phyloP scores from a whole-genome alignment of 2,888 invertebrate species.

The Perizoma flavofasciatum region DNA sequence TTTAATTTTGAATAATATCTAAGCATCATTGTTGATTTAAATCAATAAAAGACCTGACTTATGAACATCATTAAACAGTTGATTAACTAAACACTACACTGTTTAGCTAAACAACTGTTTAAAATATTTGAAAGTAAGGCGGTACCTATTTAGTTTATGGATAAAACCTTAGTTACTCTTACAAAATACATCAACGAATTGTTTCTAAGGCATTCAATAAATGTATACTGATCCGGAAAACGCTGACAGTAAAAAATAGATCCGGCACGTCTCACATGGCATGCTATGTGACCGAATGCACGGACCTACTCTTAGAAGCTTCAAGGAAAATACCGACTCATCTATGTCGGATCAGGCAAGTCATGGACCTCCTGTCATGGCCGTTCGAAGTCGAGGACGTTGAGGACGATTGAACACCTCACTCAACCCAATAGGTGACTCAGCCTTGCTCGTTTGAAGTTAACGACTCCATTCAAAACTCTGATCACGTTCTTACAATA shows the following conservation, averaged over 20 bases:
- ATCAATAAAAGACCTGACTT: no score
- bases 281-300: slow-evolving; percentile 34
- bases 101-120: no score
- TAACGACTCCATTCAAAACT: slow-evolving; percentile 46
- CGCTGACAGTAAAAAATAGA: slow-evolving; percentile 25
- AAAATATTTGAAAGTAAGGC: no score
- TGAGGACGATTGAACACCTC: slow-evolving; percentile 43
- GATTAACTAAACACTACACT: no score
- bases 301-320: slow-evolving; percentile 17
- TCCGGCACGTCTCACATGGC: slow-evolving; percentile 18
- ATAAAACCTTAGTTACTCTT: not conserved
- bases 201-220: not conserved
- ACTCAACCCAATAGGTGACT: slow-evolving; percentile 40
- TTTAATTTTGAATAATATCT: no score
- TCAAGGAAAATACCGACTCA: slow-evolving; percentile 49
- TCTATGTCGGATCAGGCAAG: slow-evolving; percentile 46
- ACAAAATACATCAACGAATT: not conserved
- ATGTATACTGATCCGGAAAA: slow-evolving; percentile 27
- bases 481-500: slow-evolving; percentile 47
- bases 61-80: no score
- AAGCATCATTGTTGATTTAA: no score
- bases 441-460: slow-evolving; percentile 53
- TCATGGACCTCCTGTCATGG: slow-evolving; percentile 49
- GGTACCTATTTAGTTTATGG: no score
- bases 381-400: slow-evolving; percentile 58